phyloP scores from a whole-genome alignment of 2,113 vertebrate species.

The Burhinus oedicnemus region DNA sequence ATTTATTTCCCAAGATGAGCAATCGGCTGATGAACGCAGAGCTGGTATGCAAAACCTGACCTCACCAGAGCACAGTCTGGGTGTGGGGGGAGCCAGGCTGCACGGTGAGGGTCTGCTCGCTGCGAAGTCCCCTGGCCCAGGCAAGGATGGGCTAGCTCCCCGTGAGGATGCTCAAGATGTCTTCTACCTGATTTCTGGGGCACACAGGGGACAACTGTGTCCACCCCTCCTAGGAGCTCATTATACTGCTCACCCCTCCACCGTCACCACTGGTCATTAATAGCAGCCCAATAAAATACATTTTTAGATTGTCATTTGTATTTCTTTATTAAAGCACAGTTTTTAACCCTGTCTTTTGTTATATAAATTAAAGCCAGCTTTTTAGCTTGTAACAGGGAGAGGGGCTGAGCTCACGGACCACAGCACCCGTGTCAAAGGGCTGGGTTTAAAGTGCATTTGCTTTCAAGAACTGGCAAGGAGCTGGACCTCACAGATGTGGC shows the following conservation, averaged over 20 bases:
- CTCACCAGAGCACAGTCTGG: not conserved
- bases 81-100: not conserved
- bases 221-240: not conserved
- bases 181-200: not conserved
- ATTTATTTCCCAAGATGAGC: not conserved
- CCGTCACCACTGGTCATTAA: not conserved
- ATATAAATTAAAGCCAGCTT: not conserved
- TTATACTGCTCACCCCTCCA: not conserved
- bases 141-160: not conserved
- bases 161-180: not conserved
- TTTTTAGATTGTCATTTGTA: conserved; percentile 57
- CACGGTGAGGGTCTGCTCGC: rapidly evolving
- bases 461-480: not conserved
- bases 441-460: not conserved
- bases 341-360: not conserved
- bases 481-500: not conserved
- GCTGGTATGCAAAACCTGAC: not conserved
- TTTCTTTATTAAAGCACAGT: conserved; percentile 38
- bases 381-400: not conserved
- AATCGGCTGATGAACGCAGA: not conserved
- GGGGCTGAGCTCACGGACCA: rapidly evolving
- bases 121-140: not conserved
- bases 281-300: conserved; percentile 62
- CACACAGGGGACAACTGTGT: not conserved
- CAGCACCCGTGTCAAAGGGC: not conserved